Evolutionary conservation across 2,113 vertebrate genomes (phyloP).

Genomic region (Corynorhinus townsendii): DNA sequence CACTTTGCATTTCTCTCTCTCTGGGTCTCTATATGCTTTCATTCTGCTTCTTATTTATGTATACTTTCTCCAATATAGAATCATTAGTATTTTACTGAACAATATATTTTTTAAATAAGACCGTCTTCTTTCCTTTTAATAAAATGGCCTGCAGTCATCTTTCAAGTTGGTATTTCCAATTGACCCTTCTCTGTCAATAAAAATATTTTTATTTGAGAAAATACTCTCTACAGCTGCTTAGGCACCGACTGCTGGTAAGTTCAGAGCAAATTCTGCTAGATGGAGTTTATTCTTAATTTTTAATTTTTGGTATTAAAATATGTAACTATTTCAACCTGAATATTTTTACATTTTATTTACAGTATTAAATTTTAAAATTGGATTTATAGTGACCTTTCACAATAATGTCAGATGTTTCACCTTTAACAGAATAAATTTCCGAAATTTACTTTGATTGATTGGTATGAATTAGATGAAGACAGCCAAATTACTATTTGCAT

Average conservation of each 20-base stretch:
- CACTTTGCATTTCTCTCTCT: not conserved
- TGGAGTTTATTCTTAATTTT: not conserved
- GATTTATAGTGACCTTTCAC: not conserved
- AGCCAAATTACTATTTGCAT: not conserved
- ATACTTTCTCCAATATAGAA: accelerated
- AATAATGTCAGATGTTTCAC: not conserved
- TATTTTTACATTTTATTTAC: not conserved
- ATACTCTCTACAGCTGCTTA: not conserved
- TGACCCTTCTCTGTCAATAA: not conserved
- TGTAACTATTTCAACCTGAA: not conserved
- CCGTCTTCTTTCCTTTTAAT: not conserved
- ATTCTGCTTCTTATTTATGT: not conserved
- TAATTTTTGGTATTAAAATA: not conserved
- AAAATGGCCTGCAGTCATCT: not conserved
- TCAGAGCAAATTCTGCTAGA: not conserved
- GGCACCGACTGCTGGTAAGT: not conserved
- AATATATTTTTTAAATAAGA: not conserved
- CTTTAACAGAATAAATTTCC: not conserved
- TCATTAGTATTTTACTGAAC: not conserved
- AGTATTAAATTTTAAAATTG: not conserved
- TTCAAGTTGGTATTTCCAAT: not conserved
- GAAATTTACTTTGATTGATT: not conserved
- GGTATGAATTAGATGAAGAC: not conserved
- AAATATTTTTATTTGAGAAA: not conserved
- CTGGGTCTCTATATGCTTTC: not conserved